Evolutionary conservation across 2,888 invertebrate genomes (phyloP).

Genomic region (Poecilobothrus nobilitatus): DNA sequence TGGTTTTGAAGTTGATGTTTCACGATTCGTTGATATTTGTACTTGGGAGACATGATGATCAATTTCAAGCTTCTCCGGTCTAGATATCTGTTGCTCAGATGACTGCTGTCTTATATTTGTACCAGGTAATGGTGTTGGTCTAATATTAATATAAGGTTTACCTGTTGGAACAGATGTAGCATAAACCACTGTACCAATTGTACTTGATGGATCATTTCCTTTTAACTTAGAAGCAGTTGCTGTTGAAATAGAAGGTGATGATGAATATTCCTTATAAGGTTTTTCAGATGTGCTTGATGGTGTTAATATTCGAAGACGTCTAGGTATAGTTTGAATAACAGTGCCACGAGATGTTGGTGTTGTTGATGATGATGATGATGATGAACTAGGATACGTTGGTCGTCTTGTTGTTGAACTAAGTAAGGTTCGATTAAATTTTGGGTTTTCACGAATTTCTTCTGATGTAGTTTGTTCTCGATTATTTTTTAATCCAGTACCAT

Average conservation of each 20-base stretch:
- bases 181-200: constrained; percentile 27
- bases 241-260: constrained; percentile 8
- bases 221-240: constrained; percentile 13
- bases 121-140: constrained; percentile 25
- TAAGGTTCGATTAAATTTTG: constrained; percentile 40
- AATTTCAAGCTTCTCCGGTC: constrained; percentile 26
- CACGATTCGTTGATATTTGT: constrained; percentile 17
- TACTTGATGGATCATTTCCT: constrained; percentile 25
- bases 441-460: constrained; percentile 16
- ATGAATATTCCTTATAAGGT: constrained; percentile 11
- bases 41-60: constrained; percentile 24
- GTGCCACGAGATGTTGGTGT: constrained; percentile 50
- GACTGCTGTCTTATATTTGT: constrained; percentile 14
- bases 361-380: constrained; percentile 24
- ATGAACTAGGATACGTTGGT: constrained; percentile 40
- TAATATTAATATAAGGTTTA: constrained; percentile 25
- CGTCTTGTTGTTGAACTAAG: constrained; percentile 49
- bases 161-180: constrained; percentile 29
- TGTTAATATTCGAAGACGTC: constrained; percentile 44
- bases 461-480: not conserved
- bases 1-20: constrained; percentile 42
- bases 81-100: constrained; percentile 20
- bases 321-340: constrained; percentile 57
- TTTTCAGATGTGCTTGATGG: constrained; percentile 32
- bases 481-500: constrained; percentile 45